phyloP scores from a whole-genome alignment of 2,888 invertebrate species.

The Lasioglossum malachurum region DNA sequence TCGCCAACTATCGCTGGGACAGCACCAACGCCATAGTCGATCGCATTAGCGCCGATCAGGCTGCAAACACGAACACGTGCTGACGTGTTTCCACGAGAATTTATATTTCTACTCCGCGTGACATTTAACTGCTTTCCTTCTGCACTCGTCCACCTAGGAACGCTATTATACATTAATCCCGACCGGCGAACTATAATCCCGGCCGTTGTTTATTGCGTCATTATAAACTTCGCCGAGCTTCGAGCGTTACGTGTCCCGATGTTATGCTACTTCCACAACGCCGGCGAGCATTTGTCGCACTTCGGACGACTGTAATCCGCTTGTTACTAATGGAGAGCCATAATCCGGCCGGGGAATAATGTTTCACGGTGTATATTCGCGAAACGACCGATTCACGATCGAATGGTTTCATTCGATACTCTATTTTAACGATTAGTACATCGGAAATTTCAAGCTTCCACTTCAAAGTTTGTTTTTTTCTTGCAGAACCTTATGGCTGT shows the following conservation, averaged over 20 bases:
- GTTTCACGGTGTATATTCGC: not conserved
- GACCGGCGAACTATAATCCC: conserved; percentile 22
- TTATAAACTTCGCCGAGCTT: conserved; percentile 2
- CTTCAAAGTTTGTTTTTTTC: not conserved
- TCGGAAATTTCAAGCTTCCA: not conserved
- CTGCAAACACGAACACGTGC: not conserved
- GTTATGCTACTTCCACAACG: conserved; percentile 8
- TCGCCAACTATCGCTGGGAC: not conserved
- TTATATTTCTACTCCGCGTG: conserved; percentile 10
- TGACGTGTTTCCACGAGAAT: conserved; percentile 23
- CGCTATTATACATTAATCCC: conserved; percentile 26
- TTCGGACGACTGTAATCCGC: conserved; percentile 8
- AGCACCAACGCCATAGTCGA: not conserved
- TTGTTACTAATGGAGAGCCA: conserved; percentile 6
- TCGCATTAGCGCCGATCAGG: not conserved
- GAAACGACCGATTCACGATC: not conserved
- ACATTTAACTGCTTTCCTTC: conserved; percentile 29
- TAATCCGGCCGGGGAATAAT: conserved; percentile 2
- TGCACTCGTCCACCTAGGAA: not conserved
- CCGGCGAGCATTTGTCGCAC: conserved; percentile 11
- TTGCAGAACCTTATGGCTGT: not conserved
- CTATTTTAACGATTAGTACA: not conserved
- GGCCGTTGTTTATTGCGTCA: conserved; percentile 27
- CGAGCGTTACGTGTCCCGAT: conserved; percentile 7
- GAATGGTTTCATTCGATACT: not conserved